Base-by-base conservation (phyloP, 1,140 invertebrate species). In the Coptotermes formosanus region DNA sequence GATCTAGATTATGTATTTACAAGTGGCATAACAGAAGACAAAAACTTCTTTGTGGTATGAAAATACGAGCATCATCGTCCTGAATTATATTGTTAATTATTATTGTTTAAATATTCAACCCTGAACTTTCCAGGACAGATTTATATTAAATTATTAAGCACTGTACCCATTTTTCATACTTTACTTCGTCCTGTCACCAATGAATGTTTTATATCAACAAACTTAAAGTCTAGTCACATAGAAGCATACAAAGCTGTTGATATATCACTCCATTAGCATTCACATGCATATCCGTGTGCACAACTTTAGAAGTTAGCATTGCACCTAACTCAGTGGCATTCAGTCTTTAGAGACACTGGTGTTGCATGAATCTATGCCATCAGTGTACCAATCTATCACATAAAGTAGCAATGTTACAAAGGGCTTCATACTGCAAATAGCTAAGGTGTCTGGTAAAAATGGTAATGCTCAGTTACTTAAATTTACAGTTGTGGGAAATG, bases 61-160 rank as follows among this genome's bases (percentile, higher is more conserved):
- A 75, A 75, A 75, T 75, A 75, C 64, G 64, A 75, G 64, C 64
- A 75, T 75, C 64, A 75, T 75, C 16, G 64, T 75, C 64, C 64
- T 75, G 64, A 75, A 75, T 75, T 75, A 30, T 75, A 75, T 75
- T 75, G 64, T 75, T 75, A 75, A 30, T 83, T 25, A 83, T 83
- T 83, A 83, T 83, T 52, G 43, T 83, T 83, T 83, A 52, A 30
- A 83, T 83, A 75, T 43, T 83, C 48, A 43, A 83, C 82, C 82
- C 82, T 83, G 82, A 83, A 83, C 48, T 45, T 83, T 52, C 82
- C 82, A 83, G 82, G 82, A 83, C 82, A 83, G 82, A 83, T 83
- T 30, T 75, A 75, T 75, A 30, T 75, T 75, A 75, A 75, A 30
- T 25, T 75, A 75, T 75, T 75, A 75, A 75, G 64, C 64, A 75